Conservation (phyloP, 2,113 vertebrate species). For the Microcebus ravelobensis region DNA sequence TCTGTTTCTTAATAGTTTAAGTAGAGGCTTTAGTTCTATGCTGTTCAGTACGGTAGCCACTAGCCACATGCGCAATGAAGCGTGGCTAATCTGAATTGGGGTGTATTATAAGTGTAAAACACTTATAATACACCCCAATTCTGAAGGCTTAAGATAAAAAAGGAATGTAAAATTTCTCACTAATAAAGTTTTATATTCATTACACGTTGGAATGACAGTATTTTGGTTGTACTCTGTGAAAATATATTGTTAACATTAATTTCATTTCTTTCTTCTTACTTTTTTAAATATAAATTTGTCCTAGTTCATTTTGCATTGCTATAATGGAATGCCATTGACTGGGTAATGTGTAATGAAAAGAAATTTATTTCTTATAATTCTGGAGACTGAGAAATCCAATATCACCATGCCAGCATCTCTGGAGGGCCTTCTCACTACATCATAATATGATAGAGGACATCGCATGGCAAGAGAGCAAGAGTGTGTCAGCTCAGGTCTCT, state of each 20-base stretch:
- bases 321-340: not conserved
- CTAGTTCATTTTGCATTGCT: not conserved
- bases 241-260: too few species aligned
- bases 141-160: not conserved
- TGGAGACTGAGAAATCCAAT: not conserved
- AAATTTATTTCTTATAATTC: not conserved
- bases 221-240: not conserved
- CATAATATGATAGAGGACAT: not conserved
- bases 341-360: not conserved
- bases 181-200: not conserved
- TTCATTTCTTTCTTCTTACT: not conserved
- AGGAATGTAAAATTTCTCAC: not conserved
- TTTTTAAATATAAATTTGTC: not conserved
- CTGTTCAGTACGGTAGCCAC: not conserved
- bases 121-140: too few species aligned
- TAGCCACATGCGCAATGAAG: not conserved
- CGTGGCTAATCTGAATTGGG: not conserved
- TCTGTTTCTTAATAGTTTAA: not conserved
- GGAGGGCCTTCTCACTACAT: not conserved
- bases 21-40: not conserved
- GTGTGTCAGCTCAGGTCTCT: not conserved
- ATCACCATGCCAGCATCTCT: not conserved
- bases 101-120: accelerated
- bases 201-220: not conserved
- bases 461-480: not conserved